Conservation (phyloP, 2,888 invertebrate genomes). For the Colostygia pectinataria region DNA sequence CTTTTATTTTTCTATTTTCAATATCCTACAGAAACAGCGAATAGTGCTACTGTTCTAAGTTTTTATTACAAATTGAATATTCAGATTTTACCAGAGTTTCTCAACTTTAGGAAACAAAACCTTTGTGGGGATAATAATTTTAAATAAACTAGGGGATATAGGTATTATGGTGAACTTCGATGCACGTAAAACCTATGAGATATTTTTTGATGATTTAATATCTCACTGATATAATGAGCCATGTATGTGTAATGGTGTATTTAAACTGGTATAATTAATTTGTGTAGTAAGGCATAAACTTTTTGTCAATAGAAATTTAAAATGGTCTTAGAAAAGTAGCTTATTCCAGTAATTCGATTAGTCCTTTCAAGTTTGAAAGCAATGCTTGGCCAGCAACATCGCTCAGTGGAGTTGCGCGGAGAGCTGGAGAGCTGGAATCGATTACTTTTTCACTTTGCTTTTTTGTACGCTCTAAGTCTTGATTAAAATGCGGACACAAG, state of each 20-base stretch:
- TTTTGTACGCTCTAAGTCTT: conserved; percentile 20
- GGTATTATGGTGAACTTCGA: too few relatives aligned
- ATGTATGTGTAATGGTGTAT: too few relatives aligned
- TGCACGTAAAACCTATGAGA: too few relatives aligned
- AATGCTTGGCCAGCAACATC: conserved; percentile 1
- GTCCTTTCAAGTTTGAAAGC: conserved; percentile 9
- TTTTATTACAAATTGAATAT: too few relatives aligned
- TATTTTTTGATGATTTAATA: too few relatives aligned
- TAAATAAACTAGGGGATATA: too few relatives aligned
- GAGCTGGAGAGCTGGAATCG: conserved; percentile 18
- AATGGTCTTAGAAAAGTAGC: neutral
- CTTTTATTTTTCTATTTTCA: neutral
- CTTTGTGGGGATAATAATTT: too few relatives aligned
- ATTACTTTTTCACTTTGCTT: conserved; percentile 21
- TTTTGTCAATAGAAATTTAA: neutral
- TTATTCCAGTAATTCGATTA: conserved; percentile 10
- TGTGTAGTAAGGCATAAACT: too few relatives aligned
- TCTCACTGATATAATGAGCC: too few relatives aligned
- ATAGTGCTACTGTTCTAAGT: neutral
- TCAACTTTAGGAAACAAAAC: too few relatives aligned
- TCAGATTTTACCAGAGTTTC: too few relatives aligned
- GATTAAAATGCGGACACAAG: conserved; percentile 27
- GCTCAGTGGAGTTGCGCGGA: neutral
- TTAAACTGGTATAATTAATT: too few relatives aligned
- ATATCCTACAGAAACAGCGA: neutral